Conservation (phyloP, 2,888 invertebrate genomes). For the Cephus pulcher region DNA sequence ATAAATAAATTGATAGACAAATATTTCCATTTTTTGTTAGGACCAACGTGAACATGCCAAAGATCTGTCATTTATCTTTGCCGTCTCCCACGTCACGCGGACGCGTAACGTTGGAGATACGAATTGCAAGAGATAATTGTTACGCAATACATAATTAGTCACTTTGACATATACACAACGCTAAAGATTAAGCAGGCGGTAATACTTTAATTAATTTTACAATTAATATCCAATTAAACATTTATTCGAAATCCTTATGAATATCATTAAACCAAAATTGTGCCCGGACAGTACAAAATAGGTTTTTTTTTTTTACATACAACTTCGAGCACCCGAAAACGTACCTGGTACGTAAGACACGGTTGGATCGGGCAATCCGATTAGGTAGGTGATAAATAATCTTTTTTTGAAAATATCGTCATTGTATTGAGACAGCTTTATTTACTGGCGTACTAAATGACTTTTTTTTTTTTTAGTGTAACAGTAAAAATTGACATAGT, state of each 20-base stretch:
- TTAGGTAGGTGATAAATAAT: conserved; percentile 9
- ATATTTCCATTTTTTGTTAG: neutral
- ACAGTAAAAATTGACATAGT: conserved; percentile 24
- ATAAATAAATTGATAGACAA: conserved; percentile 12
- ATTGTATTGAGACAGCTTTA: conserved; percentile 36
- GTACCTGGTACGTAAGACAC: neutral
- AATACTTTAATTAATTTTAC: neutral
- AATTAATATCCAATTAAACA: neutral
- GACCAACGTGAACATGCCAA: neutral
- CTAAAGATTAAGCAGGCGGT: neutral
- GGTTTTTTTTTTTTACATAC: neutral
- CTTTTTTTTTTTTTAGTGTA: conserved; percentile 6
- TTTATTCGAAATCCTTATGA: neutral
- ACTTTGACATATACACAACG: neutral
- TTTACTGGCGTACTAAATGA: conserved; percentile 55
- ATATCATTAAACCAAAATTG: neutral
- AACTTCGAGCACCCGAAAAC: neutral
- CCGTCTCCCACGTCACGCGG: neutral
- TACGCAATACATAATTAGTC: neutral
- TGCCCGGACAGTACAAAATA: conserved; percentile 13
- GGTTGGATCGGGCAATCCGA: neutral
- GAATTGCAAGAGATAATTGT: neutral
- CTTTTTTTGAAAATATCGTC: neutral
- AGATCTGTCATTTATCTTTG: neutral
- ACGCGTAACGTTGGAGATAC: neutral